Base-by-base conservation (phyloP, 2,888 invertebrate genomes). In the Troides helena region DNA sequence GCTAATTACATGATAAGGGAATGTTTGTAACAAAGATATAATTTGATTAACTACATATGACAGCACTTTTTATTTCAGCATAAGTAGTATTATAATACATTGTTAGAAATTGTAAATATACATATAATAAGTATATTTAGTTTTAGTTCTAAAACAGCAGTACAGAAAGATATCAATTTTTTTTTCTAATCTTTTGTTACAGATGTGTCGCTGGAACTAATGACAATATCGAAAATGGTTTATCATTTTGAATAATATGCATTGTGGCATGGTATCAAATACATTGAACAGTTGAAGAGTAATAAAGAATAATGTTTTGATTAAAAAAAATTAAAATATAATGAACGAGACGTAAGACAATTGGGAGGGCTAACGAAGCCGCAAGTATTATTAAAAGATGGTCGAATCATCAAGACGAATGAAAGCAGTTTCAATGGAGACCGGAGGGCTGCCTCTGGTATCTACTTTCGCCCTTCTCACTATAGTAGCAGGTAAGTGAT, bases 391-490 rank as follows among this genome's bases (percentile, higher is more conserved):
- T n/a, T 12, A 53, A 77, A 90, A 86, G 88, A 81, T 80, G 80
- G 78, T 79, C 76, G 87, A 89, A 77, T 81, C 83, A 73, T 75
- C 81, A 73, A 72, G 76, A 69, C 85, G 86, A 57, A 74, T 84
- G 70, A 85, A 86, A 79, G 78, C 82, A 71, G 85, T 84, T 77
- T 79, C 86, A 77, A 88, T 90, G 90, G 92, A 92, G 80, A 86
- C 88, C 71, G 89, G 91, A 57, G 88, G 91, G 36, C 77, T 92
- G 72, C 92, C 92, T 39, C 76, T 91, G 73, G 89, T 92, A 64
- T 92, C 92, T 14, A 92, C 92, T 53, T 92, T 92, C 73, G 92
- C 91, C 5, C 84, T 92, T 53, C 89, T 92, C 69, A 92, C 92
- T 69, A 92, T 92, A 71, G 90, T 92, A 58, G 92, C 92, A 78